phyloP scores from a whole-genome alignment of 1,140 invertebrate genomes.

The Lanistes nyassanus region DNA sequence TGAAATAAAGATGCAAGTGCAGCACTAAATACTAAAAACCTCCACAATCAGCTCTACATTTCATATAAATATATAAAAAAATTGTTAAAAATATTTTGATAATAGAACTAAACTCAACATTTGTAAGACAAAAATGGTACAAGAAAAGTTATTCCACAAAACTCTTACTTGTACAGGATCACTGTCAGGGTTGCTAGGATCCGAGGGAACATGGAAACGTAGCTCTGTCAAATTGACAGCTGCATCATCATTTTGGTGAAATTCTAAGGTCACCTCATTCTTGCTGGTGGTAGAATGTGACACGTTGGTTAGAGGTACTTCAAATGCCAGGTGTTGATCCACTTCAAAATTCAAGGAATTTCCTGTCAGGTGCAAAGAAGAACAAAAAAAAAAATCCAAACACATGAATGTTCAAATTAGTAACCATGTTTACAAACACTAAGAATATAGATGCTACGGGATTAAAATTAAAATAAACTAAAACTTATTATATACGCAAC shows the following conservation, averaged over 20 bases:
- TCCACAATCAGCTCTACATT: too few species aligned
- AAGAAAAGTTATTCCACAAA: too few species aligned
- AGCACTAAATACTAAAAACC: too few species aligned
- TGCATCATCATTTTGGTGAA: slow-evolving; percentile 99
- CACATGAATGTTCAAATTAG: neutral
- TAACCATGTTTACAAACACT: neutral
- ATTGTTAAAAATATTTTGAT: too few species aligned
- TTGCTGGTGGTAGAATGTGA: slow-evolving; percentile 97
- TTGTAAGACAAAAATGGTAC: too few species aligned
- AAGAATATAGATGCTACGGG: too few species aligned
- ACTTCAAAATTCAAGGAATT: slow-evolving; percentile 93
- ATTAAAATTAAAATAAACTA: too few species aligned
- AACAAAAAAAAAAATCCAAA: slow-evolving; percentile 8
- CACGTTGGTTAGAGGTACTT: slow-evolving; percentile 95
- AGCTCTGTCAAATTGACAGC: slow-evolving; percentile 97
- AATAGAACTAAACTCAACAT: too few species aligned
- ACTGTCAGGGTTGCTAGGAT: slow-evolving; percentile 71
- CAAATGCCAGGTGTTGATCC: slow-evolving; percentile 88
- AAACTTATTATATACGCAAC: too few species aligned
- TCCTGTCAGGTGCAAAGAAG: slow-evolving; percentile 70
- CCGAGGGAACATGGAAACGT: slow-evolving; percentile 94
- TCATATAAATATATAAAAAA: too few species aligned
- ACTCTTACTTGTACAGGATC: slow-evolving; percentile 78
- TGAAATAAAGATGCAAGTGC: slow-evolving; percentile 42
- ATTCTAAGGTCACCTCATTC: slow-evolving; percentile 98